These are phyloP conservation scores for Stenoptilia bipunctidactyla DNA, from an alignment of 2,888 invertebrate species.

Conservation along the genomic window DNA sequence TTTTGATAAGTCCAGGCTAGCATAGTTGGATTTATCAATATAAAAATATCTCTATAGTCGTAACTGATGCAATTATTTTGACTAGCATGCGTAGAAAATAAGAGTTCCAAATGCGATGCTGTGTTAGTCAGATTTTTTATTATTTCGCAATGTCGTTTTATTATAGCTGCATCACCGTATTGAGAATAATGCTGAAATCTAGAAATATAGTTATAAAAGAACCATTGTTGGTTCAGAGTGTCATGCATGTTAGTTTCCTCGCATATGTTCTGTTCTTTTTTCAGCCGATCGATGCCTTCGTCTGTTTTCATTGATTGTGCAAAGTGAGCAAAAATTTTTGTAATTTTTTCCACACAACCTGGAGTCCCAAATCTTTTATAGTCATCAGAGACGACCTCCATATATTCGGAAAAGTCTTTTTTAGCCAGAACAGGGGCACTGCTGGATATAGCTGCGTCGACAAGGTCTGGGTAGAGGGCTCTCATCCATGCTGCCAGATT, in stretches of 20 bases:
- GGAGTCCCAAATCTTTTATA: not conserved
- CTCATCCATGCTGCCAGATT: constrained; percentile 58
- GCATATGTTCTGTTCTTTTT: constrained; percentile 5
- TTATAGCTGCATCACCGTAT: no score
- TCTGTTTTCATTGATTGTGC: not conserved
- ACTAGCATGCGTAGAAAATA: constrained; percentile 24
- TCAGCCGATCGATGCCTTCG: constrained; percentile 2
- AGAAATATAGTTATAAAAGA: no score
- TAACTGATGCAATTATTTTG: constrained; percentile 34
- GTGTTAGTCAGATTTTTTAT: no score
- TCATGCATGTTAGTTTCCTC: not conserved
- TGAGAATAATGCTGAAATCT: no score
- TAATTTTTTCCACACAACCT: not conserved
- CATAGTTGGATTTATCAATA: constrained; percentile 19
- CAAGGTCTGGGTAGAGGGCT: constrained; percentile 48
- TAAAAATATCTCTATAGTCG: constrained; percentile 27
- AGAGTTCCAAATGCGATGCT: no score
- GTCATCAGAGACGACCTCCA: constrained; percentile 2
- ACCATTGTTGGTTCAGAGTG: constrained; percentile 1
- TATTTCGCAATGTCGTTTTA: no score
- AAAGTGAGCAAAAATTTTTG: not conserved
- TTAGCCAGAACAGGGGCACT: constrained; percentile 37
- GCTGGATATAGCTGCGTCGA: constrained; percentile 51
- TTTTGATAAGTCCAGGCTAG: constrained; percentile 78
- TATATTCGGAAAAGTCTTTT: constrained; percentile 7